Evolutionary conservation across 2,888 invertebrate species (phyloP).

Genomic region (Clostera curtula): DNA sequence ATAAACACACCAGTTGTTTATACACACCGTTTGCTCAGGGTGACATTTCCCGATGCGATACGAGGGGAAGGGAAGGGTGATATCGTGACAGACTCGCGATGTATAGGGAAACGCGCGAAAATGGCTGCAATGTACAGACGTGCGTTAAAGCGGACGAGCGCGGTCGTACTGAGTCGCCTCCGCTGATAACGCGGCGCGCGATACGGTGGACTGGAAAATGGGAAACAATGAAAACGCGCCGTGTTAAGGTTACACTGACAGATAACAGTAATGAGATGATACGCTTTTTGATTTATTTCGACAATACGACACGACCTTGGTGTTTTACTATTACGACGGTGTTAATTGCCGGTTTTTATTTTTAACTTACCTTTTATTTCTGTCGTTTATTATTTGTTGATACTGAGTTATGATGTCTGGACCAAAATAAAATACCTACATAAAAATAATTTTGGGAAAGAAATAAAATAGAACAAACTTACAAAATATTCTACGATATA

Average conservation of each 20-base stretch:
- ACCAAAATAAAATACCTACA: no score
- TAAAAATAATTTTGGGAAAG: no score
- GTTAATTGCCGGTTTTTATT: no score
- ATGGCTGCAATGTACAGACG: conserved; percentile 33
- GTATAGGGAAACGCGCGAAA: conserved; percentile 44
- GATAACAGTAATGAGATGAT: conserved; percentile 38
- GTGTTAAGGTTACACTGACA: conserved; percentile 35
- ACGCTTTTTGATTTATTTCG: conserved; percentile 17
- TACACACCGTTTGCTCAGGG: conserved; percentile 57
- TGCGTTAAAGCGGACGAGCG: conserved; percentile 45
- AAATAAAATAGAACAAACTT: no score
- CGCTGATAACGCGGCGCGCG: conserved; percentile 56
- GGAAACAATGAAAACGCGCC: conserved; percentile 61
- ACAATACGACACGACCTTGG: not conserved
- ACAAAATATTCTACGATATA: no score
- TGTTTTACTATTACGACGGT: not conserved
- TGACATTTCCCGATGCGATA: conserved; percentile 50
- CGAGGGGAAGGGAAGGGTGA: conserved; percentile 24
- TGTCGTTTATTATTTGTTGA: no score
- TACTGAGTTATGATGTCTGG: no score
- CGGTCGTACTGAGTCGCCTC: conserved; percentile 49
- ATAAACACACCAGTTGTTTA: conserved; percentile 38
- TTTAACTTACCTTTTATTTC: no score
- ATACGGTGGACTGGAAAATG: conserved; percentile 49
- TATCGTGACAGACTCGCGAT: conserved; percentile 33